A percentile compares a stretch with the other conserved stretches of the same genome.
Conservation (phyloP, 2,888 invertebrate species). For the Autographa gamma region DNA sequence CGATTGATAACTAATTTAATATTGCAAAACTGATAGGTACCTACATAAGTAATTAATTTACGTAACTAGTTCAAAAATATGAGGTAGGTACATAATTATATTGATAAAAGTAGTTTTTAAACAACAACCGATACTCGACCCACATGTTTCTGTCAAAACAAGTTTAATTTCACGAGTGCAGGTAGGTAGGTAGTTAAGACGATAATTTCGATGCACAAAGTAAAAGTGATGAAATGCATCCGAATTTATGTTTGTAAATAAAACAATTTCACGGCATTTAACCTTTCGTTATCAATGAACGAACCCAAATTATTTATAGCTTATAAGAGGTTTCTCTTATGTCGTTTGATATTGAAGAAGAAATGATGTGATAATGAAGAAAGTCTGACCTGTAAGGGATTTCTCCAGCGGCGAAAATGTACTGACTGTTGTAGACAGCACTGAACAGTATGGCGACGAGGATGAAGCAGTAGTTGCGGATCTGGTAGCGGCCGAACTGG, state of each 20-base stretch:
- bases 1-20: too few relatives aligned
- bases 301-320: too few relatives aligned
- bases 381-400: slow-evolving; percentile 65
- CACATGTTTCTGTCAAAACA: not conserved
- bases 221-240: not conserved
- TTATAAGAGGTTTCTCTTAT: too few relatives aligned
- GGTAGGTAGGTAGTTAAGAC: not conserved
- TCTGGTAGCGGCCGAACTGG: slow-evolving; percentile 83
- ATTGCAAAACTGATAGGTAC: too few relatives aligned
- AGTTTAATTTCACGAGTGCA: not conserved
- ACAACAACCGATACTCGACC: not conserved
- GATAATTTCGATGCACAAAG: not conserved
- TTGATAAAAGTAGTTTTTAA: too few relatives aligned
- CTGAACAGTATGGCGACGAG: slow-evolving; percentile 82
- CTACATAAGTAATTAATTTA: too few relatives aligned
- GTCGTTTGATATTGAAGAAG: too few relatives aligned
- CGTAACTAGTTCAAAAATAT: too few relatives aligned
- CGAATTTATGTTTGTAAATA: not conserved
- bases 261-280: too few relatives aligned
- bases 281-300: too few relatives aligned
- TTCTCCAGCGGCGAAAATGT: slow-evolving; percentile 85
- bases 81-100: too few relatives aligned
- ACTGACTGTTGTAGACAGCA: slow-evolving; percentile 83
- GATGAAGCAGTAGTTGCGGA: slow-evolving; percentile 78
- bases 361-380: not conserved